Evolutionary conservation across 2,113 vertebrate genomes (phyloP).

Genomic region (Nyctibius bracteatus): DNA sequence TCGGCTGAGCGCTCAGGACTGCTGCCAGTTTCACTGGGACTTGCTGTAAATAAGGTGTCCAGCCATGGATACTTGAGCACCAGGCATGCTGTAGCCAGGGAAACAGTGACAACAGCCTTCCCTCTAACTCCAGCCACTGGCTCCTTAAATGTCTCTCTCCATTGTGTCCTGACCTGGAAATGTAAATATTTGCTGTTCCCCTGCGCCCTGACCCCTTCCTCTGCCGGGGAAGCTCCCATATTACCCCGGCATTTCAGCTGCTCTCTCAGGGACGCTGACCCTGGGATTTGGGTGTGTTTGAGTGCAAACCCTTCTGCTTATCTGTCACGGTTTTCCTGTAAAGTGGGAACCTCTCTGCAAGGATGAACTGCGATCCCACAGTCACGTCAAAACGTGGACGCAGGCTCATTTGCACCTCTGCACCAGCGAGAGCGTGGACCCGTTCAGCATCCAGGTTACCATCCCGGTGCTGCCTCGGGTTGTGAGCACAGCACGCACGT

Average conservation of each 20-base stretch:
- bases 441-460: not conserved
- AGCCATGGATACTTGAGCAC: slow-evolving; percentile 1
- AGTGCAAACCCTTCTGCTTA: not conserved
- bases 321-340: not conserved
- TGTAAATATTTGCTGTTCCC: slow-evolving; percentile 28
- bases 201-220: not conserved
- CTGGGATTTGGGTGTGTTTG: not conserved
- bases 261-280: not conserved
- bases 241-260: not conserved
- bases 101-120: slow-evolving; percentile 47
- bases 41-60: slow-evolving; percentile 58
- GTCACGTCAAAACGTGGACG: accelerated
- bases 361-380: not conserved
- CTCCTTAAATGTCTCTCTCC: slow-evolving; percentile 15
- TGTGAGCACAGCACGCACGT: not conserved
- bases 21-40: slow-evolving; percentile 49
- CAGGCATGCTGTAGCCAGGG: slow-evolving; percentile 48
- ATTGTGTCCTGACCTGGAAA: not conserved
- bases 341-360: not conserved
- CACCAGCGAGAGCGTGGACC: not conserved
- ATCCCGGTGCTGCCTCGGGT: not conserved
- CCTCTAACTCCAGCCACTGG: not conserved
- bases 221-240: not conserved
- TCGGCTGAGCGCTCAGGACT: not conserved
- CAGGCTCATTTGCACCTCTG: not conserved